Evolutionary conservation across 2,888 invertebrate species (phyloP), one percentile per base, ranked within the genome.

Genomic region (Tanytarsus gracilentus): DNA sequence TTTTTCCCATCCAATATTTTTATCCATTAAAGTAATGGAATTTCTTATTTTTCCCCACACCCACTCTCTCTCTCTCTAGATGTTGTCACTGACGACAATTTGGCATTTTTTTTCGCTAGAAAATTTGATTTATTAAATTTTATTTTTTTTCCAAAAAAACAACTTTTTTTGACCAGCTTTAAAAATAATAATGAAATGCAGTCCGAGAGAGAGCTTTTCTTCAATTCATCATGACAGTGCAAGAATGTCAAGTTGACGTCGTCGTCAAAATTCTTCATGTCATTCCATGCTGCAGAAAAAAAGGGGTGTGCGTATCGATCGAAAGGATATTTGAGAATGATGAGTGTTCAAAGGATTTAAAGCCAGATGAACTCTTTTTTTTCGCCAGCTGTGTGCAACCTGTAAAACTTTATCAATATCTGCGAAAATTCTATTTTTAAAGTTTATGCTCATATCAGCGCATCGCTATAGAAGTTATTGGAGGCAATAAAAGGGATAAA

Each of bases 11-110:
- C 55, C 55, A 55, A 55, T 55, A 55, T 55, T 55, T 40, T n/a
- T n/a, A n/a, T 40, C 55, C 55, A 55, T 55, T 55, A 55, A 40
- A 40, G 39, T 55, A 55, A 55, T 55, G 36, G 55, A 55, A 55
- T 55, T 55, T 55, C 33, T 55, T 26, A 39, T 55, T 55, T 33
- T 40, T 25, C 36, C 40, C 25, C n/a, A 49, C n/a, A 5, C n/a
- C n/a, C n/a, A n/a, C n/a, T 44, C 23, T 44, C 44, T 44, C 21
- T 23, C 44, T 23, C 23, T 44, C 18, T 44, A 44, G 23, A 44
- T 44, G 21, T 18, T 44, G 18, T 23, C 18, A 44, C 23, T n/a
- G 18, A 44, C 44, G 44, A n/a, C n/a, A n/a, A n/a, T 44, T 44
- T 44, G 11, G 18, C 44, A 44, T 44, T 8, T 44, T 44, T 44